Evolutionary conservation across 1,140 invertebrate species (phyloP).

Genomic region (Diabrotica undecimpunctata): DNA sequence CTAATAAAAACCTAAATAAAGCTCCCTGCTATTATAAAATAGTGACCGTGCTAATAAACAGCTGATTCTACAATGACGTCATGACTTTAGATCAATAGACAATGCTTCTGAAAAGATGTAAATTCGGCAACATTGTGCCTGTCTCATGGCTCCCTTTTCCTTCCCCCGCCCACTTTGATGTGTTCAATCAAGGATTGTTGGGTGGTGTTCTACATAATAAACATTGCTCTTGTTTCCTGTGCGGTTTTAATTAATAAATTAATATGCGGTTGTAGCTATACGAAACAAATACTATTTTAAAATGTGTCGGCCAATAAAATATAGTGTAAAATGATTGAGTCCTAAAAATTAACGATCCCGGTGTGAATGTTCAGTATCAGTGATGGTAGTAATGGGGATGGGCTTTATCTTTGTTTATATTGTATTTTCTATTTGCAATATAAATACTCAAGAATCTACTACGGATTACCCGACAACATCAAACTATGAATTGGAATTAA

Average conservation of each 20-base stretch:
- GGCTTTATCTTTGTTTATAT: slow-evolving; percentile 42
- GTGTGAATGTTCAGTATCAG: slow-evolving; percentile 15
- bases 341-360: slow-evolving; percentile 16
- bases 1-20: no score
- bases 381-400: slow-evolving; percentile 31
- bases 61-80: no score
- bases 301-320: slow-evolving; percentile 7
- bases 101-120: background rate
- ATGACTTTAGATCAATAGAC: background rate
- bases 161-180: background rate
- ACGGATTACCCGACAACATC: slow-evolving; percentile 29
- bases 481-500: slow-evolving; percentile 11
- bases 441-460: slow-evolving; percentile 30
- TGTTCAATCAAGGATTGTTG: slow-evolving; percentile 13
- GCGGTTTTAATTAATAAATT: slow-evolving; percentile 11
- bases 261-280: background rate
- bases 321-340: slow-evolving; percentile 4
- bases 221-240: slow-evolving; percentile 14
- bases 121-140: background rate
- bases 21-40: no score
- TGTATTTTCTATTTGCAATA: slow-evolving; percentile 32
- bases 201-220: slow-evolving; percentile 20
- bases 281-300: background rate
- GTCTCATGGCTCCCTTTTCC: slow-evolving; percentile 5
- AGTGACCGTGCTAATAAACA: no score